Evolutionary conservation across 2,888 invertebrate species (phyloP).

Genomic region (Yponomeuta cagnagella): DNA sequence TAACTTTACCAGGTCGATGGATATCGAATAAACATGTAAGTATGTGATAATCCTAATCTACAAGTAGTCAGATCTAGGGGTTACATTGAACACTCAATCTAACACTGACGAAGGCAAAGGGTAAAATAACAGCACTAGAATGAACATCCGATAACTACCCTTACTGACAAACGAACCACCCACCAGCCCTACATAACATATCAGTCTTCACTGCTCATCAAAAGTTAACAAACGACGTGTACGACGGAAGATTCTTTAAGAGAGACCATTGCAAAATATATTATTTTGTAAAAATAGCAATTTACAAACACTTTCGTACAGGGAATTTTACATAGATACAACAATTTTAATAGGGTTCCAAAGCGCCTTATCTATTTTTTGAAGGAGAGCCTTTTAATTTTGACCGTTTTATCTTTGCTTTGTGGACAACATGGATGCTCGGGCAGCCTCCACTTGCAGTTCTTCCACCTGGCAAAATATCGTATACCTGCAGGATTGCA

Average conservation of each 20-base stretch:
- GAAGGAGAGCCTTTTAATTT: slow-evolving; percentile 68
- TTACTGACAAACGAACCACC: slow-evolving; percentile 52
- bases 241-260: slow-evolving; percentile 54
- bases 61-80: slow-evolving; percentile 56
- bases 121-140: slow-evolving; percentile 40
- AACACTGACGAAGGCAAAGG: slow-evolving; percentile 65
- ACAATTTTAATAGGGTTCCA: slow-evolving; percentile 42
- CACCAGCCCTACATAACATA: slow-evolving; percentile 61
- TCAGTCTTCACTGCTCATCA: slow-evolving; percentile 74
- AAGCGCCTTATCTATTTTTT: slow-evolving; percentile 62
- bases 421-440: slow-evolving; percentile 80
- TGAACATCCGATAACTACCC: slow-evolving; percentile 38
- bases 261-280: slow-evolving; percentile 51
- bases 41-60: slow-evolving; percentile 59
- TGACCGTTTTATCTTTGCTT: slow-evolving; percentile 74
- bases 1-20: slow-evolving; percentile 58
- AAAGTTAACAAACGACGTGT: slow-evolving; percentile 61
- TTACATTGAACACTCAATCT: slow-evolving; percentile 63
- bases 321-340: slow-evolving; percentile 61
- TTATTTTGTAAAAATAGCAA: slow-evolving; percentile 68
- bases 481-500: slow-evolving; percentile 82
- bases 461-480: slow-evolving; percentile 91
- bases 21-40: slow-evolving; percentile 63
- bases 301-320: slow-evolving; percentile 63
- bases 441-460: slow-evolving; percentile 85